A percentile compares a stretch with the other conserved stretches of the same genome.
Evolutionary conservation across 1,140 invertebrate genomes (phyloP).

Genomic region (Ridgeia piscesae): DNA sequence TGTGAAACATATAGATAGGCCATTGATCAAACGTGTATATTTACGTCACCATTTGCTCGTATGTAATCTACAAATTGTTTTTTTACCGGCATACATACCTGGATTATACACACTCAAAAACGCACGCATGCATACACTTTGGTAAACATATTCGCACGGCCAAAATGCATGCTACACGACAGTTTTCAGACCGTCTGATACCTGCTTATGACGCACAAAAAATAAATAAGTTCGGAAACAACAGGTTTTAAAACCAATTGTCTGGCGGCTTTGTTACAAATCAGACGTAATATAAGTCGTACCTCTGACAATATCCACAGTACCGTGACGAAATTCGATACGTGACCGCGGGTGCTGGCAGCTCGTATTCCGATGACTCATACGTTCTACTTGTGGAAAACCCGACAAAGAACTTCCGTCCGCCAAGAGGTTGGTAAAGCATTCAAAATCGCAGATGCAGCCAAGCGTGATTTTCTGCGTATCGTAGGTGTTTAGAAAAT

Average conservation of each 20-base stretch:
- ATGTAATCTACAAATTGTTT: too few species aligned
- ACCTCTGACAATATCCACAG: neutral
- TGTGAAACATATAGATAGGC: too few species aligned
- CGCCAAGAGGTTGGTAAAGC: neutral
- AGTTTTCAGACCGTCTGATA: neutral
- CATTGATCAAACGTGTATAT: too few species aligned
- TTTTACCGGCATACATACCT: too few species aligned
- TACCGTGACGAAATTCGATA: neutral
- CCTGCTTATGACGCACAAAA: neutral
- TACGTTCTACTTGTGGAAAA: neutral
- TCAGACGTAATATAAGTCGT: neutral
- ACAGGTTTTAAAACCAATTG: neutral
- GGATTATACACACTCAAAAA: too few species aligned
- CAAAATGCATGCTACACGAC: neutral
- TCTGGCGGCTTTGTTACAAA: neutral
- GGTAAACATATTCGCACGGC: too few species aligned
- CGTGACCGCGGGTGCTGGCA: neutral
- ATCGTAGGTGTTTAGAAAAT: neutral
- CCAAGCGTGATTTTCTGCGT: neutral
- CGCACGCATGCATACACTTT: too few species aligned
- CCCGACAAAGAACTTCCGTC: neutral
- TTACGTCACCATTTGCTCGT: too few species aligned
- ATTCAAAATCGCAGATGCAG: neutral
- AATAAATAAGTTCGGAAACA: neutral
- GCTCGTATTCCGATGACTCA: neutral